Evolutionary conservation across 2,888 invertebrate genomes (phyloP).

Genomic region (Panzeria rudis): DNA sequence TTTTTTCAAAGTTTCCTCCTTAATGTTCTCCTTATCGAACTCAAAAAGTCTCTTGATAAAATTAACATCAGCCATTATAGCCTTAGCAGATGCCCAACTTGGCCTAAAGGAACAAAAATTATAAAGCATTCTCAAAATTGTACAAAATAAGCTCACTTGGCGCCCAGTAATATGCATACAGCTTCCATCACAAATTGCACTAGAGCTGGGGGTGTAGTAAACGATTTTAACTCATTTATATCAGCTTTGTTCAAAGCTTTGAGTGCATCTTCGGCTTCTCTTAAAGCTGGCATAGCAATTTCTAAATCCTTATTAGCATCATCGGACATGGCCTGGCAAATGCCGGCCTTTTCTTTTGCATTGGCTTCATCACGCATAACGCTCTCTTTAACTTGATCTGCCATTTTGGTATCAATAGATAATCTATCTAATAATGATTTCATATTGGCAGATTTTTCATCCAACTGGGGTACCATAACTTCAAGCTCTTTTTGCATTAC

Average conservation of each 20-base stretch:
- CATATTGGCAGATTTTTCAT: constrained; percentile 90
- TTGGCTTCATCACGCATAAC: constrained; percentile 93
- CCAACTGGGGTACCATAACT: constrained; percentile 91
- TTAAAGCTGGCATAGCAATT: constrained; percentile 93
- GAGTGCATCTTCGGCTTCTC: constrained; percentile 92
- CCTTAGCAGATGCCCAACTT: constrained; percentile 94
- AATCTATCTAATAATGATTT: constrained; percentile 90
- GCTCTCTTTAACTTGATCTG: constrained; percentile 91
- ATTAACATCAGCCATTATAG: constrained; percentile 91
- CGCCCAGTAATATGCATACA: constrained; percentile 91
- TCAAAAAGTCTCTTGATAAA: constrained; percentile 92
- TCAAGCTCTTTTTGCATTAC: constrained; percentile 93
- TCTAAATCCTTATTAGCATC: constrained; percentile 95
- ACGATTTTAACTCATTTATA: constrained; percentile 94
- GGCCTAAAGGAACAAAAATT: constrained; percentile 85
- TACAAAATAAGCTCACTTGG: constrained; percentile 87
- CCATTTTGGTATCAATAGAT: constrained; percentile 91
- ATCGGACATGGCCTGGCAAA: constrained; percentile 92
- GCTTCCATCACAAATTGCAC: constrained; percentile 97
- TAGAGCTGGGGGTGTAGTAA: constrained; percentile 93
- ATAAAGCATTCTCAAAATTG: not conserved
- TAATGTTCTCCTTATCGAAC: constrained; percentile 94
- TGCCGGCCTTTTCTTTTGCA: constrained; percentile 93
- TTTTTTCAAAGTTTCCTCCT: constrained; percentile 90
- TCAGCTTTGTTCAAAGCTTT: constrained; percentile 94